Conservation (phyloP, 2,113 vertebrate species). For the Panthera leo region DNA sequence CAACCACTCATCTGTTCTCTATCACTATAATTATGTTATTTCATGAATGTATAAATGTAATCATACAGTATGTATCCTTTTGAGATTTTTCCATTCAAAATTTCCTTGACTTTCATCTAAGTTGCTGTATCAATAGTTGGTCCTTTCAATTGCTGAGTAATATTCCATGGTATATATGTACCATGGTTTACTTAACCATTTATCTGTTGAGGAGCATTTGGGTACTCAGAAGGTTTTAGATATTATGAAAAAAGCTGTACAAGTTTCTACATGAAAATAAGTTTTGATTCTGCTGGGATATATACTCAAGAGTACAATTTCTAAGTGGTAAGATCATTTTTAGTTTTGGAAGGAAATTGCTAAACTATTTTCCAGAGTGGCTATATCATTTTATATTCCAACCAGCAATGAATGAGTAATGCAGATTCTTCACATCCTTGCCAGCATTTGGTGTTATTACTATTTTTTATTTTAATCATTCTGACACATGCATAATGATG, state of each 20-base stretch:
- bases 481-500: neutral
- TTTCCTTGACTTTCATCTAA: constrained; percentile 2
- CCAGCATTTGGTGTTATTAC: neutral
- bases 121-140: neutral
- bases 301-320: neutral
- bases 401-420: neutral
- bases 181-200: neutral
- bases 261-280: neutral
- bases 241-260: neutral
- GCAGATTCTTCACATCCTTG: neutral
- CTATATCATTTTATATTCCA: neutral
- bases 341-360: neutral
- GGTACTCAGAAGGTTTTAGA: neutral
- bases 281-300: neutral
- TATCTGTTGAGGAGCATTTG: neutral
- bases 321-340: neutral
- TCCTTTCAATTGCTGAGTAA: neutral
- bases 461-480: neutral
- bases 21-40: neutral
- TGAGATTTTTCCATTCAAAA: neutral
- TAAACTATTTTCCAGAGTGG: neutral
- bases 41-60: neutral
- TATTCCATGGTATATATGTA: neutral
- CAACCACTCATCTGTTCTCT: neutral
- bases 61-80: neutral